phyloP scores from a whole-genome alignment of 1,140 invertebrate species.

The Holcopasites calliopsidis region DNA sequence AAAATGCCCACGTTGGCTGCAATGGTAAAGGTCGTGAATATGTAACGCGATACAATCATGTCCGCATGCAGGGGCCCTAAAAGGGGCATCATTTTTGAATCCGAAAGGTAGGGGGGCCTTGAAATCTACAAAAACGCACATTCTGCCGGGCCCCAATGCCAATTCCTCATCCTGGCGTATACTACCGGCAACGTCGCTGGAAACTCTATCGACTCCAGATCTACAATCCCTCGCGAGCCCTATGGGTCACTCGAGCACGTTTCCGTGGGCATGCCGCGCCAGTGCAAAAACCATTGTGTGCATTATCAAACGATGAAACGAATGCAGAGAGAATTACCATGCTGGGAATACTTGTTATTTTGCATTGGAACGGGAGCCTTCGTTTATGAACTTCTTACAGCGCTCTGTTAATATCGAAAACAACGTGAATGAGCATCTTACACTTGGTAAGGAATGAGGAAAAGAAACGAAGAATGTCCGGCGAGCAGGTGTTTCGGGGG shows the following conservation, averaged over 20 bases:
- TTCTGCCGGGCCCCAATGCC: constrained; percentile 52
- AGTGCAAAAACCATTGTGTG: constrained; percentile 2
- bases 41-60: constrained; percentile 66
- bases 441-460: constrained; percentile 1
- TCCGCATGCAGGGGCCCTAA: constrained; percentile 56
- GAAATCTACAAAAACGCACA: constrained; percentile 66
- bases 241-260: constrained; percentile 47
- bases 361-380: background rate
- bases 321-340: background rate
- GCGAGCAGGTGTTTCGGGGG: constrained; percentile 12
- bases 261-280: constrained; percentile 17
- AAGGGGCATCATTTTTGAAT: constrained; percentile 56
- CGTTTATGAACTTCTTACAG: background rate
- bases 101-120: constrained; percentile 67
- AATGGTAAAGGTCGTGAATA: background rate
- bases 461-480: constrained; percentile 34
- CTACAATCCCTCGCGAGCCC: constrained; percentile 35
- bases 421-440: background rate
- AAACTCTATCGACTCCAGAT: constrained; percentile 48
- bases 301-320: constrained; percentile 1
- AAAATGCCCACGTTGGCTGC: too few relatives aligned
- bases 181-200: constrained; percentile 33
- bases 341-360: background rate
- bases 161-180: background rate
- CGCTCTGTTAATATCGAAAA: constrained; percentile 18